Evolutionary conservation across 2,113 vertebrate species (phyloP).

Genomic region (Salvator merianae): DNA sequence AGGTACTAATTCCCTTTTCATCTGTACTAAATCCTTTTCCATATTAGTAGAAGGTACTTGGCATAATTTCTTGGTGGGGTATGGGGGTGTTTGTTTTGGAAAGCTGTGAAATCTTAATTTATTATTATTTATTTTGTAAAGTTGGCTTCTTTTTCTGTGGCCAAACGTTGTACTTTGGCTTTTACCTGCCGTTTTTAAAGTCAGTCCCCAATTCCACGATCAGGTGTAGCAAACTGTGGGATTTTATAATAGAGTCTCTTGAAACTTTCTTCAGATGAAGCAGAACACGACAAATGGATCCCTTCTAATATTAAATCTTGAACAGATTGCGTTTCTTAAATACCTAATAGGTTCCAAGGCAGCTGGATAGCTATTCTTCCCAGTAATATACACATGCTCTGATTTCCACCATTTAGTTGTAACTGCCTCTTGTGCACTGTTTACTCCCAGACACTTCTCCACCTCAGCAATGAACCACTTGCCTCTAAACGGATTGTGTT

Average conservation of each 20-base stretch:
- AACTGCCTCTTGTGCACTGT: background rate
- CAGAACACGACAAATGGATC: rapidly evolving
- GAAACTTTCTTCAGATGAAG: background rate
- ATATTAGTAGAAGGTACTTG: background rate
- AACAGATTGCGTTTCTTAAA: background rate
- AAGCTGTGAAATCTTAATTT: slow-evolving; percentile 11
- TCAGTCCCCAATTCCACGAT: background rate
- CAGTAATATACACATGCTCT: background rate
- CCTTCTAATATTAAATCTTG: background rate
- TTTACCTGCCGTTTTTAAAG: background rate
- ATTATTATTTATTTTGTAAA: slow-evolving; percentile 5
- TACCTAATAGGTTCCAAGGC: background rate
- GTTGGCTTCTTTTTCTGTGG: background rate
- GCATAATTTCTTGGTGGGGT: slow-evolving; percentile 6
- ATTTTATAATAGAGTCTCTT: background rate
- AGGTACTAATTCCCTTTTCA: background rate
- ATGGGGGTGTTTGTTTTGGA: background rate
- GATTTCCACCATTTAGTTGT: background rate
- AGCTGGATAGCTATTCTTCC: background rate
- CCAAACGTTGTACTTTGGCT: background rate
- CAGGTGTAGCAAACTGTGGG: background rate
- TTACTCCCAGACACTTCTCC: background rate
- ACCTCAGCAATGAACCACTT: background rate
- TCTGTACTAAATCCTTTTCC: too few species aligned
- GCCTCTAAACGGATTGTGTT: background rate